Evolutionary conservation across 1,140 invertebrate genomes (phyloP).

Genomic region (Formica exsecta): DNA sequence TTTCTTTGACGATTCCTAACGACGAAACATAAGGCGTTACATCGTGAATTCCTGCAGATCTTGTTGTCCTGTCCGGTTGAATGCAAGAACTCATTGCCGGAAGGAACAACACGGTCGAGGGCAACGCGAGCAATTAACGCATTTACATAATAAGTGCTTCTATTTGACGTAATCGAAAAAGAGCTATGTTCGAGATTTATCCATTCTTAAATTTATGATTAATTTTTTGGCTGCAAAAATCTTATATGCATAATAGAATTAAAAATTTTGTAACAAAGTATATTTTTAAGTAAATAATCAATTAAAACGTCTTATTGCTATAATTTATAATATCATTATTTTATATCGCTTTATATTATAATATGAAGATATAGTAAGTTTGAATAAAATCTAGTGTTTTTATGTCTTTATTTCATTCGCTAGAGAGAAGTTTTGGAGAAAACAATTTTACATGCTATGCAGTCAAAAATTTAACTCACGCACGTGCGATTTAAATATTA

Average conservation of each 20-base stretch:
- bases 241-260: background rate
- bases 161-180: background rate
- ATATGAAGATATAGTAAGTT: too few species aligned
- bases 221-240: background rate
- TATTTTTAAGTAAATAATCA: background rate
- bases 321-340: background rate
- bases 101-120: slow-evolving; percentile 47
- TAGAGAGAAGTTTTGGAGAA: too few species aligned
- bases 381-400: too few species aligned
- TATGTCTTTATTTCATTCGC: too few species aligned
- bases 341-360: too few species aligned
- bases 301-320: background rate
- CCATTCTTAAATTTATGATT: background rate
- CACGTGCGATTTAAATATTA: too few species aligned
- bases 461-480: too few species aligned
- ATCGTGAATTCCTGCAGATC: slow-evolving; percentile 53
- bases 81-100: slow-evolving; percentile 26
- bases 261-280: background rate
- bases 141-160: slow-evolving; percentile 22
- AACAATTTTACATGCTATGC: too few species aligned
- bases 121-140: background rate
- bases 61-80: slow-evolving; percentile 39
- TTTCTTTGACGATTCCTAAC: slow-evolving; percentile 38
- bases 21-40: slow-evolving; percentile 34
- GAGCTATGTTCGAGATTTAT: background rate